Evolutionary conservation across 1,140 invertebrate species (phyloP).

Genomic region (Ooceraea biroi): DNA sequence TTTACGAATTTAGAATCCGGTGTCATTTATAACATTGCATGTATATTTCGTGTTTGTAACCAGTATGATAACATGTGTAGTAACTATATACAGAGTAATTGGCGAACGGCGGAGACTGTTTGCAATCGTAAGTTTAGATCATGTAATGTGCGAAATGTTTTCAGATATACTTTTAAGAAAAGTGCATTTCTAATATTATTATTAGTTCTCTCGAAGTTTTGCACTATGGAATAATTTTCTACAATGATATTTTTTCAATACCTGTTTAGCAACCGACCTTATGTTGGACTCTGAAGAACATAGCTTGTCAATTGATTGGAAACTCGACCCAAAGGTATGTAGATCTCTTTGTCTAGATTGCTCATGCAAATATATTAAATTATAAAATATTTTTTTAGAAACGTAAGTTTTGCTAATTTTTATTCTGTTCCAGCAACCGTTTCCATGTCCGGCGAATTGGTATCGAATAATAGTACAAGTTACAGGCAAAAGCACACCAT

Average conservation of each 20-base stretch:
- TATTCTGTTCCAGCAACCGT: conserved; percentile 6
- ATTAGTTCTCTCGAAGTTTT: background rate
- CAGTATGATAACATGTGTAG: no score
- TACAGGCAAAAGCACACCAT: no score
- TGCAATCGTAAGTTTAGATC: conserved; percentile 34
- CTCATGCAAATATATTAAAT: background rate
- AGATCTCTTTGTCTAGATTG: background rate
- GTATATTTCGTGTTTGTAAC: background rate
- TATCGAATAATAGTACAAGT: conserved; percentile 45
- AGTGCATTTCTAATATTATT: background rate
- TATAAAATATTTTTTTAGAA: background rate
- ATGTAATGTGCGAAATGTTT: no score
- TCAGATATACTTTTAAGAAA: background rate
- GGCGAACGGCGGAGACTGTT: background rate
- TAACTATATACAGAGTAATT: background rate
- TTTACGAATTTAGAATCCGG: background rate
- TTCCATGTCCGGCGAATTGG: conserved; percentile 62
- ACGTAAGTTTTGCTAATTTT: background rate
- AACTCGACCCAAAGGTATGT: background rate
- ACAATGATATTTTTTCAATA: background rate
- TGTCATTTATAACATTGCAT: background rate
- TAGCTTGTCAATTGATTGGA: conserved; percentile 15
- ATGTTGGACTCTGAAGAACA: conserved; percentile 14
- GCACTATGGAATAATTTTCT: background rate
- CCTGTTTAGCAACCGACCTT: conserved; percentile 5